Conservation (phyloP, 2,888 invertebrate species). For the Callinectes sapidus region DNA sequence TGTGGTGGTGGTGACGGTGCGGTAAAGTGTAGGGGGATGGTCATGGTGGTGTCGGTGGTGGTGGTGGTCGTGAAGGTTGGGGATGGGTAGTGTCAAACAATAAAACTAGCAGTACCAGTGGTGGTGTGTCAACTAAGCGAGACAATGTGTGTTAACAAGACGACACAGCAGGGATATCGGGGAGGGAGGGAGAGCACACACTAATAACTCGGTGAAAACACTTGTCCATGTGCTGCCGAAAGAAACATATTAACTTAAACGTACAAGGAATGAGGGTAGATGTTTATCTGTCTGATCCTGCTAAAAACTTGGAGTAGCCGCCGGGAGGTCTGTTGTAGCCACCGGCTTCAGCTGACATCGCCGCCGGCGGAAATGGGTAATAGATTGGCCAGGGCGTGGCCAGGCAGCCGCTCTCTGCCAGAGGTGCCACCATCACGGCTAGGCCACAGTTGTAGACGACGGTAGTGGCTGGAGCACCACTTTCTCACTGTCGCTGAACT, state of each 20-base stretch:
- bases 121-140: not conserved
- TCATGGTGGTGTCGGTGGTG: conserved; percentile 34
- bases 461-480: conserved; percentile 54
- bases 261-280: conserved; percentile 64
- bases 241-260: conserved; percentile 49
- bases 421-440: conserved; percentile 30
- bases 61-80: conserved; percentile 32
- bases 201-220: conserved; percentile 41
- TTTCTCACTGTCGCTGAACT: conserved; percentile 52
- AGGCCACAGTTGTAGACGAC: conserved; percentile 42
- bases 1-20: not conserved
- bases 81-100: not conserved
- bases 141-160: conserved; percentile 13
- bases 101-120: conserved; percentile 18
- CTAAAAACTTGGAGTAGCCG: conserved; percentile 31
- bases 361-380: not conserved
- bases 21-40: not conserved
- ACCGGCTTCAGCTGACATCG: conserved; percentile 13
- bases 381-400: conserved; percentile 27
- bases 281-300: conserved; percentile 22
- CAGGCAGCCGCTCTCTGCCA: conserved; percentile 16
- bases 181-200: conserved; percentile 40
- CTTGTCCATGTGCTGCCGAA: conserved; percentile 45
- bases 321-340: conserved; percentile 12
- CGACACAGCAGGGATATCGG: not conserved